Evolutionary conservation across 1,140 invertebrate genomes (phyloP).

Genomic region (Drosophila triauraria): DNA sequence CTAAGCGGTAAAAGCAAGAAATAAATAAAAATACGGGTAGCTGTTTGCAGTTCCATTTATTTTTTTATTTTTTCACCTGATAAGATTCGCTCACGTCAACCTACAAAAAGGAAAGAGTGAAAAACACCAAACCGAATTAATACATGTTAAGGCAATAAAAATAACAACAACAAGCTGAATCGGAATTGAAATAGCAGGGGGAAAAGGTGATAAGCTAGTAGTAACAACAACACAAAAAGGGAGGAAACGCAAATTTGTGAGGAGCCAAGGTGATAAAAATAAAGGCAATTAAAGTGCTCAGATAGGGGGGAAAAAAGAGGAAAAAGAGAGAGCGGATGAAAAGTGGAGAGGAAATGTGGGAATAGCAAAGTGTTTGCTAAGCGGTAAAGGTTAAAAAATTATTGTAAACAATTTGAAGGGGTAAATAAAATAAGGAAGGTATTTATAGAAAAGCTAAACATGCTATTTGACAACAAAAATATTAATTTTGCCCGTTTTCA

Average conservation of each 20-base stretch:
- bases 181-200: slow-evolving; percentile 26
- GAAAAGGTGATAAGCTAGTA: slow-evolving; percentile 39
- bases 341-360: neutral
- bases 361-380: slow-evolving; percentile 23
- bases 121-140: slow-evolving; percentile 25
- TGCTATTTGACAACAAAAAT: neutral
- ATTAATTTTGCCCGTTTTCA: no score
- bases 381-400: slow-evolving; percentile 2
- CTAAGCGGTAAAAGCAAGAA: slow-evolving; percentile 7
- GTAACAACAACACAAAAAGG: slow-evolving; percentile 2
- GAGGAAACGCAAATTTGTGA: slow-evolving; percentile 41
- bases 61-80: slow-evolving; percentile 21
- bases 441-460: neutral
- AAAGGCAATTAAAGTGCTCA: slow-evolving; percentile 38
- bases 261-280: slow-evolving; percentile 46
- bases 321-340: slow-evolving; percentile 1
- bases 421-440: neutral
- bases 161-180: slow-evolving; percentile 9
- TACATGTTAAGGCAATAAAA: slow-evolving; percentile 24
- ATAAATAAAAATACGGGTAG: slow-evolving; percentile 14
- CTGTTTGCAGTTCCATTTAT: slow-evolving; percentile 10
- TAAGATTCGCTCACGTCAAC: slow-evolving; percentile 31
- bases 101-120: slow-evolving; percentile 3
- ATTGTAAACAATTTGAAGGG: neutral
- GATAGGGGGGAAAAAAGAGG: slow-evolving; percentile 4